Evolutionary conservation across 2,888 invertebrate genomes (phyloP).

Genomic region (Chalcosyrphus nemorum): DNA sequence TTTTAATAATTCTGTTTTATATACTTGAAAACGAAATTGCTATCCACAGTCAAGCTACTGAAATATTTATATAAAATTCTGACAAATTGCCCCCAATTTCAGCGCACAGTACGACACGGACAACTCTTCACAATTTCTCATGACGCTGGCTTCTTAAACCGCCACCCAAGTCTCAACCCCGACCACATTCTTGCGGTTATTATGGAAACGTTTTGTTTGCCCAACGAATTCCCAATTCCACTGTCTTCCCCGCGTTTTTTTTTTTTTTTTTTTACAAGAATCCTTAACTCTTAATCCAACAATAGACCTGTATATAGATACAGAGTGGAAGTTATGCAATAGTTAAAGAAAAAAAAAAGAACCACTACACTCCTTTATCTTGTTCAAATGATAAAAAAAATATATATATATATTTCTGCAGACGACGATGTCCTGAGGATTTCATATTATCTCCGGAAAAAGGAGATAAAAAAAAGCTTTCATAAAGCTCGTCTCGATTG

Average conservation of each 20-base stretch:
- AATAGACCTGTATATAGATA: background rate
- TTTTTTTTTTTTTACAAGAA: background rate
- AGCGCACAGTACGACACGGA: background rate
- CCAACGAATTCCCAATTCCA: background rate
- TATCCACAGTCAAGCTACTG: conserved; percentile 5
- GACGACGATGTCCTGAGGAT: background rate
- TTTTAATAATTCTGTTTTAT: background rate
- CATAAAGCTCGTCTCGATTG: background rate
- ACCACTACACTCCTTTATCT: background rate
- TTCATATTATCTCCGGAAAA: background rate
- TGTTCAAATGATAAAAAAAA: background rate
- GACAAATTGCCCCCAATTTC: conserved; percentile 29
- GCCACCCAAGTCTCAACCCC: background rate
- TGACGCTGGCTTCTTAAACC: background rate
- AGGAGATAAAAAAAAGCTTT: conserved; percentile 8
- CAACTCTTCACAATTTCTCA: background rate
- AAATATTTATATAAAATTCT: conserved; percentile 28
- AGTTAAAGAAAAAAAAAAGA: background rate
- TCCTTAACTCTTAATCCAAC: background rate
- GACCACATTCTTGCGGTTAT: conserved; percentile 20
- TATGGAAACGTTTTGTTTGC: conserved; percentile 31
- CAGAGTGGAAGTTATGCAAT: conserved; percentile 45
- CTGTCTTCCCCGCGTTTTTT: background rate
- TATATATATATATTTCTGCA: background rate
- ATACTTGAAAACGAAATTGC: background rate